Evolutionary conservation across 2,113 vertebrate genomes (phyloP), one percentile per base, ranked within the genome.

Genomic region (Spermophilus dauricus): DNA sequence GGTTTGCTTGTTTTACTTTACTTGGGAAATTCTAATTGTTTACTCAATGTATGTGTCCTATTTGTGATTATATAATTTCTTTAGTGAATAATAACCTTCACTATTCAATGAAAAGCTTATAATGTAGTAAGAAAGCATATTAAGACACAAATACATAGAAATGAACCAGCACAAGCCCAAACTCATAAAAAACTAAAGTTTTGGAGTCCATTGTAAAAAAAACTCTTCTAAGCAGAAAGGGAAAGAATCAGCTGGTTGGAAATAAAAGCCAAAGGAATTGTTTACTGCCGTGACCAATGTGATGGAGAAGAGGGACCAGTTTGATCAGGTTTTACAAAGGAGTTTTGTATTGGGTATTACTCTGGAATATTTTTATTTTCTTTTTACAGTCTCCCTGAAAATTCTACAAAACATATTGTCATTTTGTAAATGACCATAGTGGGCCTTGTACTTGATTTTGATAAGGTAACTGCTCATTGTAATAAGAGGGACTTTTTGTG

Each of bases 41-140:
- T 45, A 80, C 17, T 91, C 78, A 89, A 17, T 26, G 4, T 87
- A 34, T 81, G 12, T 72, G 67, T 65, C 51, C 58, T 82, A 61
- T 53, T 93, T 83, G 42, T 58, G 48, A 91, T 82, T 61, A 72
- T 30, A 26, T 61, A 78, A 86, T 91, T 91, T 77, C 10, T 78
- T 73, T n/a, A 58, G 17, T 56, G 77, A 86, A 53, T 70, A 65
- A 12, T 10, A 90, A 81, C 34, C 9, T 87, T 80, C 82, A 20
- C 37, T 67, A 92, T 37, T 73, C 22, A 48, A 39, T 10, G 16
- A 32, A 87, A 90, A 86, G 8, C 18, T 70, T 70, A 56, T 51
- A 86, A 56, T 48, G 56, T 51, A 67, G 37, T 45, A 18, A 53
- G 92, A 80, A 65, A 51, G 48, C 51, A 1, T 45, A 53, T 73